Base-by-base conservation (phyloP, 2,888 invertebrate genomes). In the Polydrusus tereticollis region DNA sequence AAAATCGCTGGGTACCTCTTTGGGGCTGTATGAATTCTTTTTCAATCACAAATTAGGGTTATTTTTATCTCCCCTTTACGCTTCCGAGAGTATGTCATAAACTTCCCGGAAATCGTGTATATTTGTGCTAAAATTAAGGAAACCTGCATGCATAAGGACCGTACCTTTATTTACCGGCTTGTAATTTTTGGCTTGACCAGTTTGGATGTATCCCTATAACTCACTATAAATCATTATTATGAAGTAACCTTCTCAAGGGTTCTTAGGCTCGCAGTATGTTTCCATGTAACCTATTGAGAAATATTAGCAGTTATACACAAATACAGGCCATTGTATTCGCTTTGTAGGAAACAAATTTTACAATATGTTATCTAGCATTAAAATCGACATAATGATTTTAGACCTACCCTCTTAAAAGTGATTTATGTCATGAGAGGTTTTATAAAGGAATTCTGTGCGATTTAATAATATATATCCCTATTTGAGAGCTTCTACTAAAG, bases 271-370 rank as follows among this genome's bases (percentile, higher is more conserved):
- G 14, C 47, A 50, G 50, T 41, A 21, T 47, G 59, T 18, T 20
- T 60, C 50, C 36, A 12, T 58, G 57, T 47, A 21, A 62, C 52
- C 64, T 47, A 65, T 70, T 65, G 43, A 64, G 20, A 36, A 47
- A 59, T 58, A 45, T 64, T 58, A 50, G 20, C 64, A 70, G 59
- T 47, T 68, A 45, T 59, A 58, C 59, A 65, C 65, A 64, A 64
- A 65, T 58, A 70, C 58, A 29, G 58, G 58, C 23, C 63, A 41
- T 50, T 70, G n/a, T 70, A 64, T 70, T 45, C 38, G 67, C 67
- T 67, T 47, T 58, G 45, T 67, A 29, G 23, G 36, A 23, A 23
- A 64, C 33, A 64, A 70, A 64, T 55, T 58, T 64, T 33, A 64
- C 63, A 64, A 70, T 45, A 58, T 47, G 38, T 64, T 70, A 64